phyloP scores from a whole-genome alignment of 2,888 invertebrate species.

The Torymus texanus region DNA sequence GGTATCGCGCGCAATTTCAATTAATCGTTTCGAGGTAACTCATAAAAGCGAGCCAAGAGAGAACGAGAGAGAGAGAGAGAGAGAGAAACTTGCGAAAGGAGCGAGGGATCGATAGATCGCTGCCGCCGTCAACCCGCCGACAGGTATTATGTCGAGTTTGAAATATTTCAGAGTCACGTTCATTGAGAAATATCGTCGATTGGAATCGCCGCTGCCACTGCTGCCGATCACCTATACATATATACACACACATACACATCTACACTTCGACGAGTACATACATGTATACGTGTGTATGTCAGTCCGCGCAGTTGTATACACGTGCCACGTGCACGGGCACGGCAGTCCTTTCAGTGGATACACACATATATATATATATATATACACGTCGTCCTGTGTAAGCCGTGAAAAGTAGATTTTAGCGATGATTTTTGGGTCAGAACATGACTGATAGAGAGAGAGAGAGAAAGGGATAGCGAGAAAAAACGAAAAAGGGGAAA shows the following conservation, averaged over 20 bases:
- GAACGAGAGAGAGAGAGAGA: conserved; percentile 12
- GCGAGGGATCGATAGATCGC: conserved; percentile 27
- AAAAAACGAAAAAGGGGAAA: too few species aligned
- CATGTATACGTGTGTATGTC: too few species aligned
- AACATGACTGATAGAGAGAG: not conserved
- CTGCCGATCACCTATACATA: not conserved
- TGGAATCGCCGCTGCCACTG: conserved; percentile 34
- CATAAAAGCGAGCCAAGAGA: conserved; percentile 24
- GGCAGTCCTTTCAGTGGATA: too few species aligned
- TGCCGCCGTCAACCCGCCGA: conserved; percentile 18
- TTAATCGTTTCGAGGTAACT: conserved; percentile 59
- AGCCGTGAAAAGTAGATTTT: conserved; percentile 41
- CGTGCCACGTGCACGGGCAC: too few species aligned
- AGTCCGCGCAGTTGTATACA: too few species aligned
- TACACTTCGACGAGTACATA: too few species aligned
- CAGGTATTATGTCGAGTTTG: conserved; percentile 48
- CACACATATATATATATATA: too few species aligned
- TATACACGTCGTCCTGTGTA: too few species aligned
- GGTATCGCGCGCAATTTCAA: conserved; percentile 57
- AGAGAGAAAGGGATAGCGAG: not conserved
- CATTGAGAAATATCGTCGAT: conserved; percentile 57
- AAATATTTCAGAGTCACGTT: conserved; percentile 56
- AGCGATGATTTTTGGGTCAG: conserved; percentile 49
- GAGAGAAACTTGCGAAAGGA: not conserved
- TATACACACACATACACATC: not conserved